These are phyloP conservation scores for Rhea americana DNA, from an alignment of 2,113 vertebrate species.

Conservation along the genomic window DNA sequence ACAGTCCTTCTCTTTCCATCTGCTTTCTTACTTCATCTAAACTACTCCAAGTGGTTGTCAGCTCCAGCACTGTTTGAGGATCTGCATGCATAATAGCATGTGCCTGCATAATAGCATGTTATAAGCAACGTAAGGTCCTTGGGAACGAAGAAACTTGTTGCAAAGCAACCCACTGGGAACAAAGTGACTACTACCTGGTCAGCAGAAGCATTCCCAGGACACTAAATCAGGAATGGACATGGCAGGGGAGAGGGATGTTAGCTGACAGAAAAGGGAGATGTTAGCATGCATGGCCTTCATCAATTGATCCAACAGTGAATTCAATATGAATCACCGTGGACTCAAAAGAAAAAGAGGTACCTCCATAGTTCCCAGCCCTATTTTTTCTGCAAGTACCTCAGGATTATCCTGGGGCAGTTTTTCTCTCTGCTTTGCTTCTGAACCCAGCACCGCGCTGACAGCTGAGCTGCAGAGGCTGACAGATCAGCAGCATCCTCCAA, in stretches of 20 bases:
- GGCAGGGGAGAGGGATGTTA: not conserved
- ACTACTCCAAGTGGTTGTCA: not conserved
- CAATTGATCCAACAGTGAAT: not conserved
- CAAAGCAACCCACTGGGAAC: not conserved
- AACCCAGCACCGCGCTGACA: rapidly evolving
- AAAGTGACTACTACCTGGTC: not conserved
- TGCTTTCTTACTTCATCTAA: not conserved
- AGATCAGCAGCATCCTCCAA: not conserved
- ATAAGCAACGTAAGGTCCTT: not conserved
- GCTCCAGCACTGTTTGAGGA: not conserved
- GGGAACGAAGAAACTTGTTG: not conserved
- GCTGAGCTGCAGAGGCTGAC: not conserved
- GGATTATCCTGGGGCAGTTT: not conserved
- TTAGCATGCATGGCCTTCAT: not conserved
- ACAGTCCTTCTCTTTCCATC: not conserved
- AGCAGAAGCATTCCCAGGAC: not conserved
- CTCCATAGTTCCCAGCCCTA: not conserved
- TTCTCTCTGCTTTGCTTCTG: not conserved
- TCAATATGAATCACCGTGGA: not conserved
- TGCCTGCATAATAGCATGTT: not conserved
- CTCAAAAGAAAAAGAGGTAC: not conserved
- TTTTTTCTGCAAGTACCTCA: not conserved
- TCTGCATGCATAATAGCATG: not conserved
- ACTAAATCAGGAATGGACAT: not conserved
- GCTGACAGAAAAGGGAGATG: not conserved